Conservation (phyloP, 2,113 vertebrate species). For the Scortum barcoo region DNA sequence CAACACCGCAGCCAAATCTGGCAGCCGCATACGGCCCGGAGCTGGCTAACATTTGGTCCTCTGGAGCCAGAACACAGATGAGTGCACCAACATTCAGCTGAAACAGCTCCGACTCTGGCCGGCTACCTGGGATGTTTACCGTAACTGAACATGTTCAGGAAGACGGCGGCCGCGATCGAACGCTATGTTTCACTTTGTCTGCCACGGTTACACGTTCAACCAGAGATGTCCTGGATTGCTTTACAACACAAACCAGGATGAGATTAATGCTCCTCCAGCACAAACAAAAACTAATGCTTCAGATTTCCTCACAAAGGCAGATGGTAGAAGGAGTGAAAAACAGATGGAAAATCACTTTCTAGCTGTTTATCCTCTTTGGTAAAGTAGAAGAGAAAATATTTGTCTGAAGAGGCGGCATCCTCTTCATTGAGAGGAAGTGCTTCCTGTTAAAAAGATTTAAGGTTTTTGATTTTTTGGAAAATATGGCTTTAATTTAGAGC, state of each 20-base stretch:
- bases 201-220: slow-evolving; percentile 20
- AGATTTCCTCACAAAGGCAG: slow-evolving; percentile 43
- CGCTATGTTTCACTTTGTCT: background rate
- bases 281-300: slow-evolving; percentile 25
- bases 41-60: slow-evolving; percentile 26
- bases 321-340: slow-evolving; percentile 33
- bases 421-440: slow-evolving; percentile 11
- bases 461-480: slow-evolving; percentile 28
- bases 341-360: slow-evolving; percentile 57
- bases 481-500: slow-evolving; percentile 31
- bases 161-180: slow-evolving; percentile 6
- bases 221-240: background rate
- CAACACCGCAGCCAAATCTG: slow-evolving; percentile 29
- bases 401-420: slow-evolving; percentile 15
- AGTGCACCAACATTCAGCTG: slow-evolving; percentile 29
- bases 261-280: slow-evolving; percentile 29
- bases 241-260: slow-evolving; percentile 48
- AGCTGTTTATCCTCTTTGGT: slow-evolving; percentile 33
- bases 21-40: background rate
- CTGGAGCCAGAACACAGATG: slow-evolving; percentile 35
- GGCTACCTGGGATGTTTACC: slow-evolving; percentile 19
- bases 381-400: slow-evolving; percentile 40
- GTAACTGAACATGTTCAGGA: slow-evolving; percentile 7
- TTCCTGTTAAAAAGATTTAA: slow-evolving; percentile 30
- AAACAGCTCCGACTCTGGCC: slow-evolving; percentile 9